phyloP scores from a whole-genome alignment of 2,888 invertebrate species.

The Ceraclea dissimilis region DNA sequence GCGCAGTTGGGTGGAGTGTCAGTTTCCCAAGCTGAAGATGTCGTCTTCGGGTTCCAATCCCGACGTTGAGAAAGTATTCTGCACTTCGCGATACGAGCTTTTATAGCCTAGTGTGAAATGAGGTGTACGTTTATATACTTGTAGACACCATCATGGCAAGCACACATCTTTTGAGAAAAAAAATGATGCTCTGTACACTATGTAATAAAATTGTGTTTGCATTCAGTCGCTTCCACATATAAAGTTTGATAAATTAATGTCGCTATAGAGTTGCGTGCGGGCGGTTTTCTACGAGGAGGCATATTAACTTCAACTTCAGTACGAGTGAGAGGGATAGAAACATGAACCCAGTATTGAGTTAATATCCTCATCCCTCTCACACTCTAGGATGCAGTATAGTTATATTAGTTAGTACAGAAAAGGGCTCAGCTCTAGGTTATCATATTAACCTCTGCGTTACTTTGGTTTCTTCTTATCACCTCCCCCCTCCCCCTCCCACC shows the following conservation, averaged over 20 bases:
- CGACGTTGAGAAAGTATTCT: too few relatives aligned
- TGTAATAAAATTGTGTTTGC: too few relatives aligned
- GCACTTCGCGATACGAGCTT: too few relatives aligned
- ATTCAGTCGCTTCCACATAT: not conserved
- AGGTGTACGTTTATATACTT: too few relatives aligned
- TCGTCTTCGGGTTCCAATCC: too few relatives aligned
- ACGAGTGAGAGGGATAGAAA: conserved; percentile 30
- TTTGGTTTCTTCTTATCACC: conserved; percentile 33
- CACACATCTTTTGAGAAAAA: too few relatives aligned
- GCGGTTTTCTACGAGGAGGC: conserved; percentile 12
- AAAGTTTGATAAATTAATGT: conserved; percentile 7
- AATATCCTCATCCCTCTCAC: not conserved
- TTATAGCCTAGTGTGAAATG: too few relatives aligned
- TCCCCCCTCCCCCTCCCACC: conserved; percentile 34
- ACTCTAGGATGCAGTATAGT: not conserved
- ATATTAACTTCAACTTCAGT: not conserved
- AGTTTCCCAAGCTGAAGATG: too few relatives aligned
- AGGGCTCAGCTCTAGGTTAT: not conserved
- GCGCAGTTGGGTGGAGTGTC: too few relatives aligned
- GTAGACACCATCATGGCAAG: too few relatives aligned
- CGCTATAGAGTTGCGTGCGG: conserved; percentile 21
- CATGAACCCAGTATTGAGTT: conserved; percentile 38
- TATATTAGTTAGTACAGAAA: too few relatives aligned
- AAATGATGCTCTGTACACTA: too few relatives aligned
- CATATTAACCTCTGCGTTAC: conserved; percentile 36